These are phyloP conservation scores for Leptopterna dolabrata DNA, from an alignment of 2,888 invertebrate genomes.

Conservation along the genomic window DNA sequence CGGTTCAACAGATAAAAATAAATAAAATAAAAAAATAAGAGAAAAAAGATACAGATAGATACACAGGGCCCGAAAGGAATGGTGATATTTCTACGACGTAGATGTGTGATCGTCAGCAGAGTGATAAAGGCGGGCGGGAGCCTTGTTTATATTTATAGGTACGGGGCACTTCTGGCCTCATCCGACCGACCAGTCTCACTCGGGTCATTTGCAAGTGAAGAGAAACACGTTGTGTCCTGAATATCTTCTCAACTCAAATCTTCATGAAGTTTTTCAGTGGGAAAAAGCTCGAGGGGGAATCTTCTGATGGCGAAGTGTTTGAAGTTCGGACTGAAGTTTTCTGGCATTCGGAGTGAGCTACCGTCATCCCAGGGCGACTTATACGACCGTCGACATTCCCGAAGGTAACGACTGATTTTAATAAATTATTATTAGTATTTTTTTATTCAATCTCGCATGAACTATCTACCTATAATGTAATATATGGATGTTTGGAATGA, in stretches of 20 bases:
- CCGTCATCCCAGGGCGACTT: too few relatives aligned
- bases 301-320: not conserved
- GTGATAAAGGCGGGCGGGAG: constrained; percentile 26
- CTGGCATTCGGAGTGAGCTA: too few relatives aligned
- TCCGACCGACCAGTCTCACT: constrained; percentile 18
- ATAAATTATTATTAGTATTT: too few relatives aligned
- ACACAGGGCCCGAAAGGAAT: not conserved
- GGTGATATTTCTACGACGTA: constrained; percentile 11
- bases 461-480: too few relatives aligned
- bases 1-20: too few relatives aligned
- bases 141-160: constrained; percentile 47
- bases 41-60: not conserved
- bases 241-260: not conserved
- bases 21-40: not conserved
- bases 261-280: not conserved
- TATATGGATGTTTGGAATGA: too few relatives aligned
- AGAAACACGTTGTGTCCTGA: not conserved
- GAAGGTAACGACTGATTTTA: not conserved
- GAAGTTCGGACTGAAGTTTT: not conserved
- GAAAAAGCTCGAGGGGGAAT: too few relatives aligned
- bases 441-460: too few relatives aligned
- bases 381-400: too few relatives aligned
- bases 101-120: constrained; percentile 40
- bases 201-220: constrained; percentile 46
- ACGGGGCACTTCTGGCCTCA: constrained; percentile 8